phyloP scores from a whole-genome alignment of 2,113 vertebrate genomes.

The Clarias magur region DNA sequence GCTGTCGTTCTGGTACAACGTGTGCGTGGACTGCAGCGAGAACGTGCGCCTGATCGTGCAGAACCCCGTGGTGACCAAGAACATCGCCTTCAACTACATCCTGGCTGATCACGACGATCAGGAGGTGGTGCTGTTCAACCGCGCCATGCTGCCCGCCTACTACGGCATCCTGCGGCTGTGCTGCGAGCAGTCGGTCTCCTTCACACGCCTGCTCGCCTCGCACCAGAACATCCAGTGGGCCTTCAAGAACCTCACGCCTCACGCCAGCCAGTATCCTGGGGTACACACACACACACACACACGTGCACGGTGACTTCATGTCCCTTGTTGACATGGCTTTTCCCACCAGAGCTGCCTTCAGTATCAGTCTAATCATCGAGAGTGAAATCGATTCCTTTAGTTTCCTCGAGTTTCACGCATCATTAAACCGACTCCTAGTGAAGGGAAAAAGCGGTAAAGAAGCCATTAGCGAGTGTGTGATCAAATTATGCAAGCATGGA shows the following conservation, averaged over 20 bases:
- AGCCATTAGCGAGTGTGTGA: no score
- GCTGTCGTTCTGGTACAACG: slow-evolving; percentile 98
- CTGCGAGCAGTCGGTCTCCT: slow-evolving; percentile 93
- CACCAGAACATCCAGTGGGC: slow-evolving; percentile 99
- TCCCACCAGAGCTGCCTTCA: neutral
- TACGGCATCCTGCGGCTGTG: slow-evolving; percentile 98
- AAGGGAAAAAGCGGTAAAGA: no score
- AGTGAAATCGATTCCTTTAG: neutral
- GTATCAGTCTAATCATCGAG: neutral
- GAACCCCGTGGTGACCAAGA: slow-evolving; percentile 97
- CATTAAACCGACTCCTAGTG: neutral
- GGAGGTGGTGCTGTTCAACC: slow-evolving; percentile 99
- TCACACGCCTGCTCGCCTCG: slow-evolving; percentile 93
- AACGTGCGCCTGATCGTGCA: slow-evolving; percentile 97
- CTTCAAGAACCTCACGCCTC: slow-evolving; percentile 98
- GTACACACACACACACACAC: slow-evolving; percentile 61
- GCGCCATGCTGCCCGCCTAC: slow-evolving; percentile 97
- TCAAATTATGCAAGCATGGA: no score
- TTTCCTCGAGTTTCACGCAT: neutral
- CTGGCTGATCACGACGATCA: slow-evolving; percentile 98
- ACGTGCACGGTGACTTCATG: neutral
- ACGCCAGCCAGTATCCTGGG: slow-evolving; percentile 98
- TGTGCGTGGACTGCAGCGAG: slow-evolving; percentile 95
- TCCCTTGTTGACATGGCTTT: no score
- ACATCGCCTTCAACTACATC: slow-evolving; percentile 99